Percentiles rank a stretch among this genome's conserved stretches.
phyloP scores from a whole-genome alignment of 2,888 invertebrate genomes.

The Zaprionus obscuricornis region DNA sequence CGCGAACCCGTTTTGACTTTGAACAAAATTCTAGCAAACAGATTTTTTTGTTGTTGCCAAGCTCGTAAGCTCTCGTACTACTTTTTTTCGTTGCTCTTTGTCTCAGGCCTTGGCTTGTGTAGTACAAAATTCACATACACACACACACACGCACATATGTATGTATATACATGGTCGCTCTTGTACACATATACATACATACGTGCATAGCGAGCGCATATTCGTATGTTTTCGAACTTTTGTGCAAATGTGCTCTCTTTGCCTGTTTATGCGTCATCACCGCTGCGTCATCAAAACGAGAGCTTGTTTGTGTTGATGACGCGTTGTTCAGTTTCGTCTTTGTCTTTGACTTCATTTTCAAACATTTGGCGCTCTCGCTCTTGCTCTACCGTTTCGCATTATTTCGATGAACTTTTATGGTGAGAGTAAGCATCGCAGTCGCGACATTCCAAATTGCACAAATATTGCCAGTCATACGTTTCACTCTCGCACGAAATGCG shows the following conservation, averaged over 20 bases:
- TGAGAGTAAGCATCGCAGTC: no score
- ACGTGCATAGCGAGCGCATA: no score
- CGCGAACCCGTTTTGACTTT: conserved; percentile 47
- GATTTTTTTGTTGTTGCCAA: conserved; percentile 64
- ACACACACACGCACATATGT: not conserved
- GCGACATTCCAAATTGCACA: conserved; percentile 39
- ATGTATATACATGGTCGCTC: not conserved
- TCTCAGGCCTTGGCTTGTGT: conserved; percentile 37
- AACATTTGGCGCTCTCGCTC: not conserved
- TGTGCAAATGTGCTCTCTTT: conserved; percentile 1
- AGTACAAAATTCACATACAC: not conserved
- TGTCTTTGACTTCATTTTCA: no score
- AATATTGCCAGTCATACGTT: conserved; percentile 40
- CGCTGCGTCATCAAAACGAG: conserved; percentile 60
- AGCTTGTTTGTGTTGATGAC: conserved; percentile 55
- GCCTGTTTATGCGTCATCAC: conserved; percentile 58
- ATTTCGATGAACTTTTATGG: conserved; percentile 17
- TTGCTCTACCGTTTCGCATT: not conserved
- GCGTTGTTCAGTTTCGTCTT: no score
- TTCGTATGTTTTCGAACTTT: not conserved
- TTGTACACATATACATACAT: not conserved
- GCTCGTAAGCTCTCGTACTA: conserved; percentile 54
- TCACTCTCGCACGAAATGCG: conserved; percentile 45
- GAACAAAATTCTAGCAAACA: conserved; percentile 31
- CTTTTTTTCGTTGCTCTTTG: conserved; percentile 22